A percentile compares a stretch with the other conserved stretches of the same genome.
These are phyloP conservation scores for Megaceryle maxima DNA, from an alignment of 2,113 vertebrate genomes.

Conservation along the genomic window DNA sequence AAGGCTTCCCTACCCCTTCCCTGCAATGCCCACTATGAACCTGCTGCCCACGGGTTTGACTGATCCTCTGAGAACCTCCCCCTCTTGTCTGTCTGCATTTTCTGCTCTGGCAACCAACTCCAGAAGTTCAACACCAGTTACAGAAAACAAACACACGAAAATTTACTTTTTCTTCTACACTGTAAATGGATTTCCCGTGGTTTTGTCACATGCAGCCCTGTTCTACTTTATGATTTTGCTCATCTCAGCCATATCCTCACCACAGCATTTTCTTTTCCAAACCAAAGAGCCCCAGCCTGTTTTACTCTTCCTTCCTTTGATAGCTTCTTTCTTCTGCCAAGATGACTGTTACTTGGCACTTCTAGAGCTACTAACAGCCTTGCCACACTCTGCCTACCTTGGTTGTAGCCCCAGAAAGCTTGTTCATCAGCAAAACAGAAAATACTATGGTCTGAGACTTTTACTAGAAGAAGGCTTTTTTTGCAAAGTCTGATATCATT, in stretches of 20 bases:
- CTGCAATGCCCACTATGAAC: rapidly evolving
- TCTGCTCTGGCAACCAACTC: background rate
- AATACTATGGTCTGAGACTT: background rate
- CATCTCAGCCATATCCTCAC: background rate
- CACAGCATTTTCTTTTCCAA: background rate
- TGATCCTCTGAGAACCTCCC: background rate
- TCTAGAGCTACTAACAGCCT: background rate
- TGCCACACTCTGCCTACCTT: background rate
- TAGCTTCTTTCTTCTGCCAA: background rate
- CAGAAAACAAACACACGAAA: background rate
- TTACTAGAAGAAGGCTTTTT: background rate
- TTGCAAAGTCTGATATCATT: background rate
- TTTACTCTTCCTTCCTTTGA: background rate
- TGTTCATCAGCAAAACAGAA: background rate
- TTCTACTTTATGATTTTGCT: background rate
- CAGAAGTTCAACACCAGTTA: background rate
- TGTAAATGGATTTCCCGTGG: background rate
- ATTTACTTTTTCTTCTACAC: background rate
- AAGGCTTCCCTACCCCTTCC: background rate
- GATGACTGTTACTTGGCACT: background rate
- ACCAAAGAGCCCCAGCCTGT: background rate
- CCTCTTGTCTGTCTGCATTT: background rate
- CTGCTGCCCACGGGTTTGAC: background rate
- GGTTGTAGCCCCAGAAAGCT: background rate
- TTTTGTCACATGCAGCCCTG: background rate